These are phyloP conservation scores for Pocillopora meandrina DNA, from an alignment of 92 coral and sea anemone genomes.

Conservation along the genomic window DNA sequence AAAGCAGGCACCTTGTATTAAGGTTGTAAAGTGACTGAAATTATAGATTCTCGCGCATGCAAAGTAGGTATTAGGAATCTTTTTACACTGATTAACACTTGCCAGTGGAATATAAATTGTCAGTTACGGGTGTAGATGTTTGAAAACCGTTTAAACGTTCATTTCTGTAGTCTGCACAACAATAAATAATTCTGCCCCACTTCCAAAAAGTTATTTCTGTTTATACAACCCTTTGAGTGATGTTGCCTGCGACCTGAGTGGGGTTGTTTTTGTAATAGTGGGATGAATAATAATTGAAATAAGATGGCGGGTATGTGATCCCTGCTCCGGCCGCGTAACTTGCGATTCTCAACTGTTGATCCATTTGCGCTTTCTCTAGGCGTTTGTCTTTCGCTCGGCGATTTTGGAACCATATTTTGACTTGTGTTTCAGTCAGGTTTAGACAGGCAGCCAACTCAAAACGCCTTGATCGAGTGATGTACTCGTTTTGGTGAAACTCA, in stretches of 20 bases:
- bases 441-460: slow-evolving; percentile 97
- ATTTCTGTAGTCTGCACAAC: neutral
- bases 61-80: no score
- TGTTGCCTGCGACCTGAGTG: slow-evolving; percentile 25
- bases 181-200: neutral
- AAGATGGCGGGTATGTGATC: slow-evolving; percentile 83
- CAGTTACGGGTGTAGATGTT: no score
- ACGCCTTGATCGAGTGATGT: slow-evolving; percentile 95
- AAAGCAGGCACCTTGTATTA: no score
- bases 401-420: slow-evolving; percentile 99
- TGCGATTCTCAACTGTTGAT: slow-evolving; percentile 92
- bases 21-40: no score
- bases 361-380: slow-evolving; percentile 97
- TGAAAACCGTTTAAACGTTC: no score
- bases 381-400: slow-evolving; percentile 99
- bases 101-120: no score
- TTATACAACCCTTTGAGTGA: slow-evolving; percentile 39
- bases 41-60: no score
- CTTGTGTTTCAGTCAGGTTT: slow-evolving; percentile 96
- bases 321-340: slow-evolving; percentile 81
- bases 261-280: slow-evolving; percentile 80
- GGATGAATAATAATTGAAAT: slow-evolving; percentile 85
- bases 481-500: slow-evolving; percentile 97
- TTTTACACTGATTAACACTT: no score
- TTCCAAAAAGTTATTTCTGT: neutral